Conservation (phyloP, 2,113 vertebrate species). For the Mesoclemmys tuberculata region DNA sequence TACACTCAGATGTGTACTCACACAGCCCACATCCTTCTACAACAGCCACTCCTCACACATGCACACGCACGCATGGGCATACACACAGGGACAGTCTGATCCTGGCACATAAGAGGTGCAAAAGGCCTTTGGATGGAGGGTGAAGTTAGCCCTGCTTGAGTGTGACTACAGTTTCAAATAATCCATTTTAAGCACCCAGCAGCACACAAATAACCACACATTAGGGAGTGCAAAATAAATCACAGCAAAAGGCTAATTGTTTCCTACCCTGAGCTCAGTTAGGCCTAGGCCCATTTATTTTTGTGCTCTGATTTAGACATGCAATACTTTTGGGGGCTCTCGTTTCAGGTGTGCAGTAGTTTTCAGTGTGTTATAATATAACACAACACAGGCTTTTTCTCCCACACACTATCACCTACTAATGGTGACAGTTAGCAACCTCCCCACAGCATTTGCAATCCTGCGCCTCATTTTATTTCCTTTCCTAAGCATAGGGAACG, state of each 20-base stretch:
- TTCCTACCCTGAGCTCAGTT: accelerated
- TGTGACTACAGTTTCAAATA: background rate
- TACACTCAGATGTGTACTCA: accelerated
- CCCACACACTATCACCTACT: background rate
- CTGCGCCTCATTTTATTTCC: background rate
- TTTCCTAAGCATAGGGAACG: background rate
- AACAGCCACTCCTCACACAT: no score
- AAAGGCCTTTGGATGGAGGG: background rate
- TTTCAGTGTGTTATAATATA: no score
- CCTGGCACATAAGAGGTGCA: background rate
- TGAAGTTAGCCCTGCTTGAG: background rate
- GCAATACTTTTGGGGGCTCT: background rate
- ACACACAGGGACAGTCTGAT: background rate
- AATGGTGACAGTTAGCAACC: background rate
- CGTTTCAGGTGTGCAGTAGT: background rate
- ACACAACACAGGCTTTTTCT: background rate
- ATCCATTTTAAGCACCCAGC: background rate
- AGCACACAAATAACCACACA: background rate
- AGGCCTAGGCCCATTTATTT: accelerated
- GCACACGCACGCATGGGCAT: no score
- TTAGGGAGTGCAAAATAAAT: background rate
- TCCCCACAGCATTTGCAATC: background rate
- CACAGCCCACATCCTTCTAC: no score
- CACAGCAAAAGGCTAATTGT: background rate
- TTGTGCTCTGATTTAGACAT: background rate